These are phyloP conservation scores for Stichodactyla mertensii DNA, from an alignment of 64 coral and sea anemone genomes.

Conservation along the genomic window DNA sequence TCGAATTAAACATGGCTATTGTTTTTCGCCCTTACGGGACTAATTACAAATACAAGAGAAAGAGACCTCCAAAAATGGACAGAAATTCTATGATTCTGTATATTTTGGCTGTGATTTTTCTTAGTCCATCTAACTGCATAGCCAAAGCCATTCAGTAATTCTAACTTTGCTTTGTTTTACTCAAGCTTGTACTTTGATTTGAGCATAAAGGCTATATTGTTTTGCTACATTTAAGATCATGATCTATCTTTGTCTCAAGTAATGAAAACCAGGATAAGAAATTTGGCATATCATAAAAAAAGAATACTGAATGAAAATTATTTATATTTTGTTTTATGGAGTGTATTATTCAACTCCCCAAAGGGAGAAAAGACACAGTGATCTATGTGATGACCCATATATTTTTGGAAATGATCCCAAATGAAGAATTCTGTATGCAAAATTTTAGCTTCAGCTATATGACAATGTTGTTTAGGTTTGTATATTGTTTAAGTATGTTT, in stretches of 20 bases:
- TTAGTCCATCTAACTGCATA: no score
- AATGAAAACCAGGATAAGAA: no score
- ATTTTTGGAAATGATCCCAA: background rate
- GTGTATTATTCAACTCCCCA: background rate
- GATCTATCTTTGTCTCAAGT: no score
- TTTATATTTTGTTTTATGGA: no score
- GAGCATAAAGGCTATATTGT: no score
- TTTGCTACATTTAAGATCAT: no score
- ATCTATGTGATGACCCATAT: background rate
- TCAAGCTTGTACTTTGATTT: background rate
- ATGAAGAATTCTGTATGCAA: background rate
- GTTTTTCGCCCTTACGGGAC: background rate
- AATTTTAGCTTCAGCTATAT: background rate
- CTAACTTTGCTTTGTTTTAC: no score
- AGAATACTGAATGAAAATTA: no score
- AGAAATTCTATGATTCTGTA: background rate
- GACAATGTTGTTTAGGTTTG: background rate
- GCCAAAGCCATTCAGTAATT: no score
- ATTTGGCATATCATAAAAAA: no score
- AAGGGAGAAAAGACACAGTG: background rate
- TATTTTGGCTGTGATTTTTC: background rate
- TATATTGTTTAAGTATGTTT: no score
- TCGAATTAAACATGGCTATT: conserved; percentile 18
- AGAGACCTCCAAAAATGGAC: background rate
- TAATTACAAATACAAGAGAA: background rate